Evolutionary conservation across 2,888 invertebrate genomes (phyloP).

Genomic region (Drosophila pegasa): DNA sequence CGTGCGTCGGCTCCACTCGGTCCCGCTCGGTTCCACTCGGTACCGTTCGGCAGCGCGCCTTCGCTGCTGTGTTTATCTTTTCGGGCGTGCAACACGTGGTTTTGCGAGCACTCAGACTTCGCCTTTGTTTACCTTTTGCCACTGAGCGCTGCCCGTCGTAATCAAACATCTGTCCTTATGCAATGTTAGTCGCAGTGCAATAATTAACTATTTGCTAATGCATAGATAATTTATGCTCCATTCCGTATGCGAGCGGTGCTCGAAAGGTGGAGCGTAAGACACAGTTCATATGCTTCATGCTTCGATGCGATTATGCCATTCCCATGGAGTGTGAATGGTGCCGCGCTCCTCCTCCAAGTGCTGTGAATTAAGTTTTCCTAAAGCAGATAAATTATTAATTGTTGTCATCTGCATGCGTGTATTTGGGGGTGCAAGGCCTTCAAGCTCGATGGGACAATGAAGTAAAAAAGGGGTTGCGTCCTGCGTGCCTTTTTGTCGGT

Average conservation of each 20-base stretch:
- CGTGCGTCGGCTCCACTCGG: slow-evolving; percentile 7
- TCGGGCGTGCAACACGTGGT: slow-evolving; percentile 56
- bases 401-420: slow-evolving; percentile 17
- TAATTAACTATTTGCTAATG: neutral
- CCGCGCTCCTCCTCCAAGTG: slow-evolving; percentile 12
- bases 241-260: neutral
- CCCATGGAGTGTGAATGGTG: neutral
- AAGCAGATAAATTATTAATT: slow-evolving; percentile 64
- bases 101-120: slow-evolving; percentile 4
- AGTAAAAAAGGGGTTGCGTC: slow-evolving; percentile 4
- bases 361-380: slow-evolving; percentile 52
- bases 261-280: neutral
- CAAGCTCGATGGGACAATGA: slow-evolving; percentile 4
- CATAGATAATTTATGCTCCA: neutral
- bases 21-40: neutral
- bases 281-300: too few species aligned
- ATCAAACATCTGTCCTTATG: neutral
- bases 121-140: slow-evolving; percentile 36
- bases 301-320: too few species aligned
- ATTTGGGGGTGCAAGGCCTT: neutral
- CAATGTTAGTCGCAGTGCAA: neutral
- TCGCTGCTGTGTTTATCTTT: slow-evolving; percentile 68
- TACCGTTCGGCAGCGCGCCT: slow-evolving; percentile 16
- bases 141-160: neutral
- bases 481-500: slow-evolving; percentile 15